Evolutionary conservation across 2,797 vertebrate species (phyloP).

Genomic region (Chelmon rostratus): DNA sequence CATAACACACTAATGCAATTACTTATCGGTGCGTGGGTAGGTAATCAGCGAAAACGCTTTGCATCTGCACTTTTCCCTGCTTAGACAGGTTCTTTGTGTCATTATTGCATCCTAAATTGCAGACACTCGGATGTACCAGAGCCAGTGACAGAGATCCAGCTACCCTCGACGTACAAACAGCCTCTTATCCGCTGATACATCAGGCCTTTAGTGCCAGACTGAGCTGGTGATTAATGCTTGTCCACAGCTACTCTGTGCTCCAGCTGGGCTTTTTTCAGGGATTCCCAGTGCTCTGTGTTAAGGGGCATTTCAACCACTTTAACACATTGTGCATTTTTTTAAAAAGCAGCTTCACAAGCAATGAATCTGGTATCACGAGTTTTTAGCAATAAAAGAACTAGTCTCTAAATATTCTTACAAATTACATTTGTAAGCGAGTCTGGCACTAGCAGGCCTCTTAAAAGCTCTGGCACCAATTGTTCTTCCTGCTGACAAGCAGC

Average conservation of each 20-base stretch:
- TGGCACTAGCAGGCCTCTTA: constrained; percentile 7
- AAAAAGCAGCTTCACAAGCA: constrained; percentile 10
- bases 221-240: constrained; percentile 58
- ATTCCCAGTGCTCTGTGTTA: constrained; percentile 34
- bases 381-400: neutral
- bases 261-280: constrained; percentile 54
- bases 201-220: constrained; percentile 48
- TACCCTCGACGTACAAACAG: constrained; percentile 50
- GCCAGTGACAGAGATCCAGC: constrained; percentile 45
- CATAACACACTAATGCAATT: constrained; percentile 73
- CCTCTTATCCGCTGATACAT: constrained; percentile 60
- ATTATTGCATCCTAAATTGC: constrained; percentile 44
- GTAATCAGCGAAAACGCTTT: constrained; percentile 28
- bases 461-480: neutral
- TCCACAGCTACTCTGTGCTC: constrained; percentile 46
- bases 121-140: constrained; percentile 39
- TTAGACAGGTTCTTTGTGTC: constrained; percentile 34
- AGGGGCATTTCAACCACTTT: constrained; percentile 31
- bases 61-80: constrained; percentile 44
- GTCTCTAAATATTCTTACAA: neutral
- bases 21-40: constrained; percentile 22
- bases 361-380: neutral
- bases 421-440: neutral
- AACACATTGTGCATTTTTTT: constrained; percentile 17
- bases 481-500: constrained; percentile 12